phyloP scores from a whole-genome alignment of 2,113 vertebrate genomes.

The Myotis davidii region DNA sequence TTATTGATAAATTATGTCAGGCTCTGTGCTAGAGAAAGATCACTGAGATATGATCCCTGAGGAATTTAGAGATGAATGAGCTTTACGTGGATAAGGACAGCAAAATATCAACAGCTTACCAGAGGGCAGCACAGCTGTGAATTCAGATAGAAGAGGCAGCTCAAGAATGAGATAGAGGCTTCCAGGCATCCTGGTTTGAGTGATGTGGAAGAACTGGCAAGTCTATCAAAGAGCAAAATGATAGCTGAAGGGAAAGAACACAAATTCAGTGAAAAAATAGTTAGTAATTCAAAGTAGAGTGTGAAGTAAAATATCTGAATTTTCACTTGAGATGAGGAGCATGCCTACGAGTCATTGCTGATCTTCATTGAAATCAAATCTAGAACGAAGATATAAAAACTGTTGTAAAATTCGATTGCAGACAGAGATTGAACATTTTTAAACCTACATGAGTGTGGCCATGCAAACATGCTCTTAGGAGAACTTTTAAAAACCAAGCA shows the following conservation, averaged over 20 bases:
- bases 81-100: background rate
- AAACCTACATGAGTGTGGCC: background rate
- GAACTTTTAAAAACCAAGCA: background rate
- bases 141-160: conserved; percentile 22
- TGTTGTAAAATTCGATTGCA: background rate
- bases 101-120: conserved; percentile 42
- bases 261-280: conserved; percentile 8
- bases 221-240: conserved; percentile 43
- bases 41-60: conserved; percentile 15
- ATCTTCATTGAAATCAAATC: conserved; percentile 18
- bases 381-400: background rate
- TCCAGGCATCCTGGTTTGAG: background rate
- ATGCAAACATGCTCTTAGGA: background rate
- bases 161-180: conserved; percentile 26
- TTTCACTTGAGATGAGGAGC: background rate
- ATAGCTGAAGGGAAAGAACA: conserved; percentile 33
- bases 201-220: background rate
- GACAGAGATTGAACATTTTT: background rate
- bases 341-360: background rate
- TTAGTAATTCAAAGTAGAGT: conserved; percentile 22
- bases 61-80: conserved; percentile 51
- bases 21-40: conserved; percentile 7
- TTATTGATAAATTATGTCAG: conserved; percentile 22
- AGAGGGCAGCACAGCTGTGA: conserved; percentile 35
- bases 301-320: conserved; percentile 23